Evolutionary conservation across 2,797 vertebrate genomes (phyloP), one percentile per base, ranked within the genome.

Genomic region (Poeciliopsis presidionis): DNA sequence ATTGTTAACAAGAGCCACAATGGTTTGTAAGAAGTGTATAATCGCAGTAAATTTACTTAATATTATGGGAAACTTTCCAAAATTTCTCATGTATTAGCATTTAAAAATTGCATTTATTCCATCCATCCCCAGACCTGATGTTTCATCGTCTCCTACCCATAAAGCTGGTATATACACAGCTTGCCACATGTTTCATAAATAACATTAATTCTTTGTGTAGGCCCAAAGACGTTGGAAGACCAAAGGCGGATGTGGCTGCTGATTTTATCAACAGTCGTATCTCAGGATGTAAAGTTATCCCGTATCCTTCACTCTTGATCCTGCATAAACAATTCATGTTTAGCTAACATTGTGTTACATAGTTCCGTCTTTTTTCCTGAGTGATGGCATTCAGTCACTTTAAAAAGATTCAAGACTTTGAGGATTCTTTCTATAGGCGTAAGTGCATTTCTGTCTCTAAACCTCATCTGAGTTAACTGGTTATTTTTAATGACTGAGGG

Each of bases 371-470:
- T 0, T 86, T 11, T 90, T 83, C 88, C 88, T 94, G 83, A 94
- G 90, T 81, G 78, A 87, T 39, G 63, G 77, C 88, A 84, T 51
- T 1, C 89, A 99, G 98, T 73, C 96, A 99, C 93, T 99, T 97
- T 94, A 98, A 98, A 91, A 99, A 98, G 94, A 99, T 99, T 87
- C 98, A 99, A 89, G 97, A 99, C 91, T 97, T 97, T 91, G 96
- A 98, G 53, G 97, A 98, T 69, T 96, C 96, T 47, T 99, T 99
- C 93, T 99, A 99, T 92, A 95, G 96, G 87, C 97, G 98, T 99
- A 95, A 96, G 98, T 97, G 7, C 39, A 14, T 65, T 78, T 73
- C 65, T 43, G 2, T 2, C 13, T 74, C 20, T n/a, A 2, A 41
- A 7, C 39, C 3, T 74, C 12, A 45, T 28, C 46, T 14, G n/a